Base-by-base conservation (phyloP, 1,140 invertebrate genomes). In the Andrena cerasifolii region DNA sequence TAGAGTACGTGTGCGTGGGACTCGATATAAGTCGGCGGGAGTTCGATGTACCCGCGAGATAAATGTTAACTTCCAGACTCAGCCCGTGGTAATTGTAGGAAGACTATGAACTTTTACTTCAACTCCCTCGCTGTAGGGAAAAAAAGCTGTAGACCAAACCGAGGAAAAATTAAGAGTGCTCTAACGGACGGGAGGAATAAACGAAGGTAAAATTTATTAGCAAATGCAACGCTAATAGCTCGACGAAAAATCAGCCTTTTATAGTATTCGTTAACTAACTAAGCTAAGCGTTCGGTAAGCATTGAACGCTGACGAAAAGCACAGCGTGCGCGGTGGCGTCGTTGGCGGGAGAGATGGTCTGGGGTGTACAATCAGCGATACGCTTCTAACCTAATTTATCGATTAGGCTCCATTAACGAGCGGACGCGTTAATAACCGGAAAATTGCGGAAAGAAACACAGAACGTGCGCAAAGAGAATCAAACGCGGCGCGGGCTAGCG, bases 341-440 rank as follows among this genome's bases (percentile, higher is more conserved):
- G 31, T 40, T 10, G 36, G 36, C 36, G 4, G 10, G 18, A 21
- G 16, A 18, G 14, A 58, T 4, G 5, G 51, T 28, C 21, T 26
- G 8, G 8, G 36, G 33, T 18, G 31, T 40, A 40, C 65, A 40
- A 67, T 21, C 49, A 53, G 10, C 16, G 18, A 28, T 14, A n/a
- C 28, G 21, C 21, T 18, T 28, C 14, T 47, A 40, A 49, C 28
- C 31, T 40, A 68, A 68, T 76, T 62, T 43, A 54, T 54, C 45
- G 43, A 71, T 71, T n/a, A 77, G 45, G 2, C 26, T 78, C 21
- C 49, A 78, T 73, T 63, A 68, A 72, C 68, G 47, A 62, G 67
- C 61, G 61, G 33, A 3, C 62, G 74, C 51, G 74, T 83, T 83
- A 83, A 82, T 75, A 83, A 75, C 36, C 40, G 54, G 43, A 83